Conservation (phyloP, 2,797 vertebrate species). For the Vespertilio murinus region DNA sequence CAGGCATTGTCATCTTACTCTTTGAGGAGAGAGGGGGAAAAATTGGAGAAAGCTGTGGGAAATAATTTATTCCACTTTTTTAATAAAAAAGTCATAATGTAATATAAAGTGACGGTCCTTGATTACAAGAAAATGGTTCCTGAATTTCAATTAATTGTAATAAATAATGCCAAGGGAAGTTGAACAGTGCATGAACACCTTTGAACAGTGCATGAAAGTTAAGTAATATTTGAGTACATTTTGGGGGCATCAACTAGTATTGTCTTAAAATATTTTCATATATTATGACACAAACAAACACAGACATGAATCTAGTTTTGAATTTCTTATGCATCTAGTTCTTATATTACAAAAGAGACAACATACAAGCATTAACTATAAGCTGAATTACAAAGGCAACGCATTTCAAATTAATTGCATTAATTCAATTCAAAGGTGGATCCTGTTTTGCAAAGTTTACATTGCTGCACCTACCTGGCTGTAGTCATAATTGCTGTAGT, state of each 20-base stretch:
- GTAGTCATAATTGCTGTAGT: not conserved
- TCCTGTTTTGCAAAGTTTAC: not conserved
- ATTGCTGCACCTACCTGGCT: not conserved
- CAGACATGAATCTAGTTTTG: not conserved
- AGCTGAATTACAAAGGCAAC: not conserved
- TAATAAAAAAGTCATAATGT: slow-evolving; percentile 58
- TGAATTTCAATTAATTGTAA: slow-evolving; percentile 50
- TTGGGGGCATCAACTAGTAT: not conserved
- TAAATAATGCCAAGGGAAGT: slow-evolving; percentile 23
- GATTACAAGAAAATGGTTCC: slow-evolving; percentile 28
- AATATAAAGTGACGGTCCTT: slow-evolving; percentile 48
- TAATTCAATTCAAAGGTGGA: not conserved
- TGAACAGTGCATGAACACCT: not conserved
- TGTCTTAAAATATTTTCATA: slow-evolving; percentile 18
- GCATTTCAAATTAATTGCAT: not conserved
- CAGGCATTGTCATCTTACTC: slow-evolving; percentile 47
- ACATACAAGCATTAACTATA: not conserved
- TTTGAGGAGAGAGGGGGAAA: not conserved
- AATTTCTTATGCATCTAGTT: not conserved
- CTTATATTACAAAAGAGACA: not conserved
- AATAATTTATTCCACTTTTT: slow-evolving; percentile 46
- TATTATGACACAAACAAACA: not conserved
- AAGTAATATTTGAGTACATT: not conserved
- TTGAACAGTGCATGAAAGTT: slow-evolving; percentile 5
- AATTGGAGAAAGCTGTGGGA: slow-evolving; percentile 31